Base-by-base conservation (phyloP, 1,140 invertebrate genomes). In the Pinna nobilis region DNA sequence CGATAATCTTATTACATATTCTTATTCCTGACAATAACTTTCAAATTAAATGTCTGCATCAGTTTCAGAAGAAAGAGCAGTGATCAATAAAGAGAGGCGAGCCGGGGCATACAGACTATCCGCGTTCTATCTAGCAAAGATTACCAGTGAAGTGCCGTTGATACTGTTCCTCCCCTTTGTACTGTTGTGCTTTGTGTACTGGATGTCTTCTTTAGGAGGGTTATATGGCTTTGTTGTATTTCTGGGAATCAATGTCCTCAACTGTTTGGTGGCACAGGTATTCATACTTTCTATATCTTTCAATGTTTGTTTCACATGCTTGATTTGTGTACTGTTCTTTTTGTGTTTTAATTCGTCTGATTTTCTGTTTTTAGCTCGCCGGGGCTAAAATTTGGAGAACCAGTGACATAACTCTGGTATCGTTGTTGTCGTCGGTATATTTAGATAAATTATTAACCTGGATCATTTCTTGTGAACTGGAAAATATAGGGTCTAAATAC, bases 61-160 rank as follows among this genome's bases (percentile, higher is more conserved):
- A 95, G 94, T 95, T 92, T 94, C 94, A 60, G 91, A 93, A 41
- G 95, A 96, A 88, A 90, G 93, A 82, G 93, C 94, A 88, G 94
- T 96, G 1, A 93, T 96, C 65, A 94, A 94, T 84, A 96, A 96
- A 86, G 95, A 96, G 88, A 88, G 95, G 66, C 89, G 92, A 73
- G 94, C 94, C 20, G 95, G 95, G 33, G 93, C 94, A 39, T 96
- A 96, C 85, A 90, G 95, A 57, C 89, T 96, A 37, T 95, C 94
- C 30, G 94, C 95, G 6, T 96, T 95, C 86, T 96, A 96, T 88
- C 85, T 95, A 79, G 94, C 95, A 55, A 96, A 95, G 90, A 95
- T 95, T 93, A 91, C 94, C 50, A 94, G 94, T 57, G 95, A 96
- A 88, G 86, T 95, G 76, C 94, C 94, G 1, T 83, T 95, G 71